These are phyloP conservation scores for Patella depressa DNA, from an alignment of 2,888 invertebrate species.

Conservation along the genomic window DNA sequence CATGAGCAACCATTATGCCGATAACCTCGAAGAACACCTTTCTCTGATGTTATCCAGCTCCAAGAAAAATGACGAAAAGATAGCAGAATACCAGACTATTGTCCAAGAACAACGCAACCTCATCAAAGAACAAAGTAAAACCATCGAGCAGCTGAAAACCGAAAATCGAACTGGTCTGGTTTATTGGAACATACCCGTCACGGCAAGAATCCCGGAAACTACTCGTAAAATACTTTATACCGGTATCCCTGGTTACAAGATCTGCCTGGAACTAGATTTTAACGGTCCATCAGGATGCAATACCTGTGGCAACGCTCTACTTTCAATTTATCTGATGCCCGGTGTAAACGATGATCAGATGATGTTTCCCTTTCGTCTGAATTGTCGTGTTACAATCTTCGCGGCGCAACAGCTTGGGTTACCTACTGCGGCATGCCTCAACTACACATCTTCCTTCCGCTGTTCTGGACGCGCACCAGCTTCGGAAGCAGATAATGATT, in stretches of 20 bases:
- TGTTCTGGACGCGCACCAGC: no score
- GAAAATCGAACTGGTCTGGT: neutral
- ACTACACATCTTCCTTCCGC: no score
- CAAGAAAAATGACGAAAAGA: neutral
- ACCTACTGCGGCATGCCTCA: no score
- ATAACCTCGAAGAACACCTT: neutral
- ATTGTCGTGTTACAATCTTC: neutral
- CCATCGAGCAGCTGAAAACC: neutral
- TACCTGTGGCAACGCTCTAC: no score
- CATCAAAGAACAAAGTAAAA: neutral
- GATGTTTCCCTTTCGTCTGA: neutral
- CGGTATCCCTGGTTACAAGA: neutral
- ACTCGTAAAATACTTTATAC: neutral
- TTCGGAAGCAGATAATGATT: no score
- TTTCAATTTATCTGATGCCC: neutral
- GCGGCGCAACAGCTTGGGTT: neutral
- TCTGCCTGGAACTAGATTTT: neutral
- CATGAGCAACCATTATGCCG: neutral
- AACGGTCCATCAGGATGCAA: neutral
- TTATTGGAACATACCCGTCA: neutral
- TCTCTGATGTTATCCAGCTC: neutral
- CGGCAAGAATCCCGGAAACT: neutral
- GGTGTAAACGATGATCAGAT: neutral
- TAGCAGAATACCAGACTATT: neutral
- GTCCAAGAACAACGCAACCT: neutral